Conservation (phyloP, 1,140 invertebrate species). For the Drosophila bipectinata region DNA sequence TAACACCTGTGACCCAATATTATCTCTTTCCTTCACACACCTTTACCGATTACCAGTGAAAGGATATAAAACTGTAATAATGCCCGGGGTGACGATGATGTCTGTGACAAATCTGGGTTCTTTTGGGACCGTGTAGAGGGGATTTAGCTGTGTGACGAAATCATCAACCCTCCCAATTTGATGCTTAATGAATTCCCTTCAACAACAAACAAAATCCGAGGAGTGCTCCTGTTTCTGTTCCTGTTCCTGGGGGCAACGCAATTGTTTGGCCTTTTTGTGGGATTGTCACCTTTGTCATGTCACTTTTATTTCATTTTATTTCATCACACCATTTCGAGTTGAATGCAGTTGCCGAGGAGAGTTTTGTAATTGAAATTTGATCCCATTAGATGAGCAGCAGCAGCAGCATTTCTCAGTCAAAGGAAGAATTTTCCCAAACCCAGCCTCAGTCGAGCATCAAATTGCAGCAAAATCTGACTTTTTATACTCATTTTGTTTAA, state of each 20-base stretch:
- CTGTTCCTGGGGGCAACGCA: constrained; percentile 44
- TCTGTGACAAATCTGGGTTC: constrained; percentile 50
- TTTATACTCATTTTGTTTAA: constrained; percentile 8
- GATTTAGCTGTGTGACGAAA: constrained; percentile 68
- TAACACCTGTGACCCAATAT: constrained; percentile 29
- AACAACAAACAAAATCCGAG: constrained; percentile 54
- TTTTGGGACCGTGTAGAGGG: constrained; percentile 26
- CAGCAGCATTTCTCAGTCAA: constrained; percentile 28
- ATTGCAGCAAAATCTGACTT: constrained; percentile 39
- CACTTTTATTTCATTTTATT: constrained; percentile 67
- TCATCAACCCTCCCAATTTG: constrained; percentile 78
- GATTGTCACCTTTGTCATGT: constrained; percentile 80
- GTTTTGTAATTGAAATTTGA: constrained; percentile 83
- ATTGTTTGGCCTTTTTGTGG: constrained; percentile 81
- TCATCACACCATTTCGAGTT: constrained; percentile 37
- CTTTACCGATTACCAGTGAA: neutral
- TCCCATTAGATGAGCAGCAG: constrained; percentile 68
- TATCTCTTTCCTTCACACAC: neutral
- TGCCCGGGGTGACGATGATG: constrained; percentile 27
- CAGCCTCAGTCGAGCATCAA: constrained; percentile 33
- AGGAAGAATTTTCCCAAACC: constrained; percentile 39
- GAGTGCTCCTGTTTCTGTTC: constrained; percentile 52
- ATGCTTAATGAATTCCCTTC: constrained; percentile 73
- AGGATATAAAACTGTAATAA: constrained; percentile 18
- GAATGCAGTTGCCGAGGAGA: constrained; percentile 47